phyloP scores from a whole-genome alignment of 2,888 invertebrate species.

The Magallana nippona region DNA sequence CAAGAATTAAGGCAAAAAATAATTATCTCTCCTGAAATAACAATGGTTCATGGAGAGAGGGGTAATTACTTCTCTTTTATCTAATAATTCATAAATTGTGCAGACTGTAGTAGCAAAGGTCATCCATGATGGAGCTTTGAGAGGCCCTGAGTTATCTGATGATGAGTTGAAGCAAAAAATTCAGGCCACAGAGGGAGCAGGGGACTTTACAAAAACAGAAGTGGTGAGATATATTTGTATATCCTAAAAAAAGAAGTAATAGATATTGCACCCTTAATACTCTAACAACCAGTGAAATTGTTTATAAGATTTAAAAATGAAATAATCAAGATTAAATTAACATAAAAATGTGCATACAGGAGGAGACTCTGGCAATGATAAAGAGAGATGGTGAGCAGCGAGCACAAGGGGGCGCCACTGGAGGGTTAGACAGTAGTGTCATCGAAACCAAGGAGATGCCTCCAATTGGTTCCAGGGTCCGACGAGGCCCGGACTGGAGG shows the following conservation, averaged over 20 bases:
- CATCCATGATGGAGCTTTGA: constrained; percentile 36
- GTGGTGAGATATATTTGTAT: constrained; percentile 34
- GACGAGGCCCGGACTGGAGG: constrained; percentile 49
- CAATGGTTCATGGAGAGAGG: too few species aligned
- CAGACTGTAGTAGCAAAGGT: constrained; percentile 39
- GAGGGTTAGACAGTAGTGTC: background rate
- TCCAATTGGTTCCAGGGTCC: constrained; percentile 43
- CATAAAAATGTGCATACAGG: background rate
- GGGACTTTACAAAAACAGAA: background rate
- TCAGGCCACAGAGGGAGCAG: background rate
- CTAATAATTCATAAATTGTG: background rate
- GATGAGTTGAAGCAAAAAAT: constrained; percentile 1
- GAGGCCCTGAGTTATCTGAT: background rate
- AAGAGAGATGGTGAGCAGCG: constrained; percentile 5
- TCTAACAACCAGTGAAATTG: background rate
- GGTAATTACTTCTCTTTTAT: background rate
- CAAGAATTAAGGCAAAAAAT: background rate
- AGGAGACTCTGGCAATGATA: constrained; percentile 23
- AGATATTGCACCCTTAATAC: too few species aligned
- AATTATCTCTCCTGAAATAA: background rate
- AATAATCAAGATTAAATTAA: background rate
- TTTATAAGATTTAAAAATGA: background rate
- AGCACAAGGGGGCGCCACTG: background rate
- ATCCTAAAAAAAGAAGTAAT: too few species aligned
- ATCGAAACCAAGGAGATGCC: constrained; percentile 39